phyloP scores from a whole-genome alignment of 2,113 vertebrate genomes.

The Upupa epops region DNA sequence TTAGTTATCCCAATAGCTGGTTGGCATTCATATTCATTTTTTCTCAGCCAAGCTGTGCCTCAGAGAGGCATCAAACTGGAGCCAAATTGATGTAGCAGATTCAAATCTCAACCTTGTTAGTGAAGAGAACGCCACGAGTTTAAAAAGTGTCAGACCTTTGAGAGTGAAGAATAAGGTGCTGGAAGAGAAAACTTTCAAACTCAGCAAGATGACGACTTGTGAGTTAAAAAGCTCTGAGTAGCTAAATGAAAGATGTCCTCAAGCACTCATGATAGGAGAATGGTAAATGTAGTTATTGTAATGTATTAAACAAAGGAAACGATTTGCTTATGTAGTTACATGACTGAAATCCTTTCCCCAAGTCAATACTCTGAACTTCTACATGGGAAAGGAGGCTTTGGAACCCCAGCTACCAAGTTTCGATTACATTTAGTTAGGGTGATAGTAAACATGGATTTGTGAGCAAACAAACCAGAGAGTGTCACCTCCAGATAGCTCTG shows the following conservation, averaged over 20 bases:
- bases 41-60: constrained; percentile 26
- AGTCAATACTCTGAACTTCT: background rate
- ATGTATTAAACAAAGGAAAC: background rate
- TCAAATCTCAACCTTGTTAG: constrained; percentile 45
- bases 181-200: constrained; percentile 36
- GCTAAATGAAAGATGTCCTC: constrained; percentile 8
- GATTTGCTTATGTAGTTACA: background rate
- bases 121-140: constrained; percentile 39
- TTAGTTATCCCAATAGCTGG: constrained; percentile 28
- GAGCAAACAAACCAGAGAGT: background rate
- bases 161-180: background rate
- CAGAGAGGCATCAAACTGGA: background rate
- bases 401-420: background rate
- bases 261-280: background rate
- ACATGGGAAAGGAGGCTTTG: background rate
- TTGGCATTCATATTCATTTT: constrained; percentile 26
- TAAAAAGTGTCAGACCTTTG: constrained; percentile 4
- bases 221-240: background rate
- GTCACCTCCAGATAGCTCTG: background rate
- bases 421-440: background rate
- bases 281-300: background rate
- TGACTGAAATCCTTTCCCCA: background rate
- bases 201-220: constrained; percentile 2
- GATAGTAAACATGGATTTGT: background rate
- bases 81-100: constrained; percentile 39